A percentile compares a stretch with the other conserved stretches of the same genome.
Conservation (phyloP, 30 jellyfish, hydroid and myxozoan species). For the Mastigias papua region DNA sequence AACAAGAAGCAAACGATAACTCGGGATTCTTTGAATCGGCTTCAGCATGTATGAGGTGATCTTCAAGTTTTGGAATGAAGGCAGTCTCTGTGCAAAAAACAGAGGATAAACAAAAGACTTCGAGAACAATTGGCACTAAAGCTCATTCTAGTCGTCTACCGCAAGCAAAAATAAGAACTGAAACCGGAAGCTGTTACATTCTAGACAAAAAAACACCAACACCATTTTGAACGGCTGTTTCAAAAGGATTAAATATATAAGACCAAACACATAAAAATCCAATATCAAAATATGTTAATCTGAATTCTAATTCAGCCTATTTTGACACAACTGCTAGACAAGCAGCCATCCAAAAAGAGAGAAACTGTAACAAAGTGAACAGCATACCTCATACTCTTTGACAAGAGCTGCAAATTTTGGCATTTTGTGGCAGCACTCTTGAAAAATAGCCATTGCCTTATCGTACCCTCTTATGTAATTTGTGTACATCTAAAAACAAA, state of each 20-base stretch:
- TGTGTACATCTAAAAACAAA: slow-evolving; percentile 83
- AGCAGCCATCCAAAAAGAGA: not conserved
- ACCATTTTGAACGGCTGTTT: too few relatives aligned
- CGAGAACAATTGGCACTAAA: too few relatives aligned
- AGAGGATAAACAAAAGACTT: too few relatives aligned
- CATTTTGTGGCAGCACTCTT: slow-evolving; percentile 68
- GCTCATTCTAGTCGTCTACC: too few relatives aligned
- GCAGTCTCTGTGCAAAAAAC: slow-evolving; percentile 65
- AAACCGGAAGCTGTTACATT: too few relatives aligned
- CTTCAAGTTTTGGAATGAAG: slow-evolving; percentile 71
- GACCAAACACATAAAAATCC: too few relatives aligned
- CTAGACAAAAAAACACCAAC: too few relatives aligned
- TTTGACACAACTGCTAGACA: too few relatives aligned
- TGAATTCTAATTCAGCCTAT: too few relatives aligned
- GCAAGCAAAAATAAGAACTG: too few relatives aligned
- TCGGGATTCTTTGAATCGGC: slow-evolving; percentile 98
- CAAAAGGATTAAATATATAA: too few relatives aligned
- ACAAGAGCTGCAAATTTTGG: slow-evolving; percentile 89
- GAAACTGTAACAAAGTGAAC: not conserved
- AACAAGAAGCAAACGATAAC: slow-evolving; percentile 84
- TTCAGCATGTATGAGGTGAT: slow-evolving; percentile 84
- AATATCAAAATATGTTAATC: too few relatives aligned
- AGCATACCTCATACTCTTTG: slow-evolving; percentile 85
- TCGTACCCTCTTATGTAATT: slow-evolving; percentile 94
- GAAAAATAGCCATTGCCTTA: slow-evolving; percentile 87